Evolutionary conservation across 2,797 vertebrate species (phyloP), one percentile per base, ranked within the genome.

Genomic region (Alosa sapidissima): DNA sequence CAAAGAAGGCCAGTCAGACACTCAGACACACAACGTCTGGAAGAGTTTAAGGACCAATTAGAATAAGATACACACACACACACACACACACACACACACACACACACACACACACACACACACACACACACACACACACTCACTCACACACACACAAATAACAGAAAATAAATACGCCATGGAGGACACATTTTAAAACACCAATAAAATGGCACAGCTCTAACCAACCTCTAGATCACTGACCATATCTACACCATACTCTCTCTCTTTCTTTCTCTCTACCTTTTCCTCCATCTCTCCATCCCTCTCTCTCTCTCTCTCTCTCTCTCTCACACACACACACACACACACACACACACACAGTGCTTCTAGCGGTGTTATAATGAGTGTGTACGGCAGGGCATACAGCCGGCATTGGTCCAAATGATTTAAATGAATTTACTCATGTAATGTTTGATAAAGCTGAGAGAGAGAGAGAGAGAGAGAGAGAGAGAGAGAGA

Each of bases 361-460:
- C 81, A 81, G 9, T 28, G 47, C 24, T 52, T n/a, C 48, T n/a
- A 81, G 87, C 89, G 58, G 81, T 87, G 89, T 89, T 90, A 90
- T 91, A 91, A 91, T 90, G 90, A 91, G 87, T 82, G 84, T 60
- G 51, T 81, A 68, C 75, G 83, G 83, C 47, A 75, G 85, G 87
- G 85, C 86, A 89, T 86, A 87, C 81, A 72, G 84, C 75, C 81
- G 81, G 65, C 81, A 88, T 85, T 89, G 60, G 78, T 86, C 81
- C 83, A 86, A 85, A 90, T 83, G 87, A 86, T 86, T 89, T 89
- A 89, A 90, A 90, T 65, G 49, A 82, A 88, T 84, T 87, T 88
- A 86, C 52, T 86, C 84, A 87, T 87, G 72, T 85, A 84, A 86
- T 87, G 83, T 87, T 84, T 87, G 87, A 89, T 83, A 87, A 88